Base-by-base conservation (phyloP, 2,797 vertebrate genomes). In the Hypotaenidia philippensis region DNA sequence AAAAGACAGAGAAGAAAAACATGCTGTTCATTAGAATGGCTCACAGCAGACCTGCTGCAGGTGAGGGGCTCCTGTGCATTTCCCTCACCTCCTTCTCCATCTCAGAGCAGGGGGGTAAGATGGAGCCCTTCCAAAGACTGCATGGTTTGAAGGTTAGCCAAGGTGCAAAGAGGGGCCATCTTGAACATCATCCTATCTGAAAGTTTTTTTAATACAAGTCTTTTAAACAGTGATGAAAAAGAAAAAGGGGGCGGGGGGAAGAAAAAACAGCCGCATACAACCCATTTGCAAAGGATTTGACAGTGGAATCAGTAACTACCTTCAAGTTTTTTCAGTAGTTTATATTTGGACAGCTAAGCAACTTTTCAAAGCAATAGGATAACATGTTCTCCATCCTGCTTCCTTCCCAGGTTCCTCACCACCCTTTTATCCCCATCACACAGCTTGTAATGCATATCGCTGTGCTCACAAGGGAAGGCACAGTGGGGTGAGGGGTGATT, bases 1-100 rank as follows among this genome's bases (percentile, higher is more conserved):
- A 80, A 92, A 95, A 78, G 55, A 91, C 34, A 88, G 64, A 91
- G 53, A 74, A 52, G 21, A 53, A 92, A 89, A 85, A 32, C 53
- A 8, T 59, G 66, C 34, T 90, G 79, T 82, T 94, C 53, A 81
- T 93, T 78, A 83, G 45, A 91, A 83, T 27, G 27, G 31, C 44
- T 94, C 72, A 25, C 61, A 91, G 76, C 38, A 78, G 84, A 87
- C 57, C 61, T 85, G 57, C 60, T 0, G 1, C 78, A 80, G 68
- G 61, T 92, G 65, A 94, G 25, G 25, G 34, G 90, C 41, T 86
- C 45, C 29, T 23, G 41, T 77, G 56, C 23, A 53, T 57, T 92
- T 87, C 23, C 25, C 17, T 71, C 68, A 68, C 32, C 55, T 57
- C 11, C 12, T 47, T 36, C 41, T 68, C 9, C 12, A 85, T 36